These are phyloP conservation scores for Melanophora roralis DNA, from an alignment of 2,888 invertebrate genomes.

Conservation along the genomic window DNA sequence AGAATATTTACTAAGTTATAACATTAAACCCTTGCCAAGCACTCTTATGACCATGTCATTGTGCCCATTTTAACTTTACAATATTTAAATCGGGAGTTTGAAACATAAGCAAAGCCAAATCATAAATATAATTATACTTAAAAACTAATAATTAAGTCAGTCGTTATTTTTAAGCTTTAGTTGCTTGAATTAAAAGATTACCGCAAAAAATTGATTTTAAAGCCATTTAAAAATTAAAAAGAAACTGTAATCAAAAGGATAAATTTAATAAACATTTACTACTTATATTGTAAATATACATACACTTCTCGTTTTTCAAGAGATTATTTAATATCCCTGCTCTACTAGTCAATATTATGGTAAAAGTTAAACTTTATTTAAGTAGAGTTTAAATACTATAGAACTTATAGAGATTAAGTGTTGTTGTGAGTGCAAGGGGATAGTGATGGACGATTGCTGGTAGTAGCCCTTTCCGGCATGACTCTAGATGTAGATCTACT, in stretches of 20 bases:
- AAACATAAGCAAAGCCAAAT: too few relatives aligned
- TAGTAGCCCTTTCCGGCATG: slow-evolving; percentile 45
- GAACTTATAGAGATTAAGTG: slow-evolving; percentile 32
- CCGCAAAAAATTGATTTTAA: slow-evolving; percentile 37
- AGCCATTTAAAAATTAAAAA: not conserved
- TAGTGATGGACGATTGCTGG: slow-evolving; percentile 29
- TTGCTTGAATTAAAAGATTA: slow-evolving; percentile 26
- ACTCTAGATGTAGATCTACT: slow-evolving; percentile 47
- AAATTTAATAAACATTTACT: too few relatives aligned
- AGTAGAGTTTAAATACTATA: slow-evolving; percentile 33
- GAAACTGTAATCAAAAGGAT: not conserved
- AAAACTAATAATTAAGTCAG: slow-evolving; percentile 51
- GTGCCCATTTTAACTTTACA: too few relatives aligned
- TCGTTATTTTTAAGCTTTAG: slow-evolving; percentile 46
- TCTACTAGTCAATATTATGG: slow-evolving; percentile 54
- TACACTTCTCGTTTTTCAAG: too few relatives aligned
- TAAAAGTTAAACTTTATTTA: slow-evolving; percentile 6
- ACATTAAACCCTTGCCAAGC: too few relatives aligned
- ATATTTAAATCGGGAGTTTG: too few relatives aligned
- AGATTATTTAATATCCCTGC: too few relatives aligned
- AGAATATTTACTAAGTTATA: too few relatives aligned
- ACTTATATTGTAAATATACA: too few relatives aligned
- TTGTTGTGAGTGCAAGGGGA: slow-evolving; percentile 31
- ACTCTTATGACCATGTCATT: too few relatives aligned
- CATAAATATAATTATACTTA: not conserved